phyloP scores from a whole-genome alignment of 92 coral and sea anemone genomes.

The Phenganax subtilis region DNA sequence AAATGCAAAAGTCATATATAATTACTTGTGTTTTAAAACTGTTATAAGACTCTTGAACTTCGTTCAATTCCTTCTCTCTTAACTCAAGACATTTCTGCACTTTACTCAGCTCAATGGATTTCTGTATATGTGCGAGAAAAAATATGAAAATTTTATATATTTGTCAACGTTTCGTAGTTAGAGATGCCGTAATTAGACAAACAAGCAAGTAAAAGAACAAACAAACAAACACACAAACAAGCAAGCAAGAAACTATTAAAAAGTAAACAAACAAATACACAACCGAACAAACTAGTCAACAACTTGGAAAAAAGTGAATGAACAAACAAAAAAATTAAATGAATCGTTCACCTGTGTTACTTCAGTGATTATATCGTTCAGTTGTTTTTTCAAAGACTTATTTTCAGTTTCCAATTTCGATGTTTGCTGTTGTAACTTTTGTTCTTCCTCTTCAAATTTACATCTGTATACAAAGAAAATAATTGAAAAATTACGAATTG shows the following conservation, averaged over 20 bases:
- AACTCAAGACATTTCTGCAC: slow-evolving; percentile 65
- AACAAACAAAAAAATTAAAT: background rate
- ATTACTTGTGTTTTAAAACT: slow-evolving; percentile 77
- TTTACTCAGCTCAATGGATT: slow-evolving; percentile 77
- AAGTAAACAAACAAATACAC: too few relatives aligned
- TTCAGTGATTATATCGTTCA: slow-evolving; percentile 74
- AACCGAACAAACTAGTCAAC: too few relatives aligned
- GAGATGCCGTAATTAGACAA: too few relatives aligned
- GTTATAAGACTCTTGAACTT: slow-evolving; percentile 74
- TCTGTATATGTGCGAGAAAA: slow-evolving; percentile 39
- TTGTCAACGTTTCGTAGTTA: too few relatives aligned
- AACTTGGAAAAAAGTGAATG: too few relatives aligned
- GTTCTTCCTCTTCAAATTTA: slow-evolving; percentile 74
- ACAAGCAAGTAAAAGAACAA: too few relatives aligned
- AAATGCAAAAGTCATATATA: background rate
- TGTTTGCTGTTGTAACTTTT: slow-evolving; percentile 65
- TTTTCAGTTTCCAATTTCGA: slow-evolving; percentile 74
- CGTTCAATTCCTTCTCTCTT: slow-evolving; percentile 61
- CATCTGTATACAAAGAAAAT: slow-evolving; percentile 46
- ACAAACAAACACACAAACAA: too few relatives aligned
- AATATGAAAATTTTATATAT: background rate
- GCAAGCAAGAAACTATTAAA: too few relatives aligned
- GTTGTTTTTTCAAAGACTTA: slow-evolving; percentile 64
- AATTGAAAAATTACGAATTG: background rate
- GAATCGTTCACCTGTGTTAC: slow-evolving; percentile 68